Base-by-base conservation (phyloP, 2,888 invertebrate species). In the Rhogogaster chlorosoma region DNA sequence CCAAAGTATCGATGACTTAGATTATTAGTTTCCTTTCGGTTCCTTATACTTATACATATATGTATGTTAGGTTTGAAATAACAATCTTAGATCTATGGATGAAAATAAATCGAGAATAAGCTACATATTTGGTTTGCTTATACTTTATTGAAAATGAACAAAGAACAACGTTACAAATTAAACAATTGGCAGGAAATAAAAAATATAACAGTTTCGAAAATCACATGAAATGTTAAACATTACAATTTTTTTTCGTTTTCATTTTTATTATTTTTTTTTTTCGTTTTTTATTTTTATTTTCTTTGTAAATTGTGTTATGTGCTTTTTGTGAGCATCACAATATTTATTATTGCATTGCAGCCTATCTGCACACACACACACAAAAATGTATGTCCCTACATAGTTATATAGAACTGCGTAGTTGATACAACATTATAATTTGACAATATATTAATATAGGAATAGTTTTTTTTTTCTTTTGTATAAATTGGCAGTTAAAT, bases 171-270 rank as follows among this genome's bases (percentile, higher is more conserved):
- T 92, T 93, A 93, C 92, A 93, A 92, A 92, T 92, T 89, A 93
- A 93, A 93, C 90, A 92, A 93, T 93, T 91, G 92, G 92, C 91
- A 91, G 91, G 91, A 93, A 93, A 93, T 93, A 92, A 93, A 93
- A 93, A 93, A 91, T 93, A 92, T 92, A 93, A 93, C 93, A 93
- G 89, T 93, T 93, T 92, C 91, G 92, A 93, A 38, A 93, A 93
- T 93, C 92, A 93, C 93, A 92, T 92, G 90, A 92, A 92, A 92
- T 92, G 89, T 92, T 91, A 92, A 90, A 92, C 91, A 88, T 90
- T 91, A 91, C 89, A 90, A 91, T 90, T 18, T 77, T 53, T 49
- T 49, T 49, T 29, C 2, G 15, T 53, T 29, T 70, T 85, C 42
- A 83, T 84, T 87, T 38, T 57, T 45, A 38, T 61, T 3, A 57